Evolutionary conservation across 2,113 vertebrate species (phyloP).

Genomic region (Dicaeum eximium): DNA sequence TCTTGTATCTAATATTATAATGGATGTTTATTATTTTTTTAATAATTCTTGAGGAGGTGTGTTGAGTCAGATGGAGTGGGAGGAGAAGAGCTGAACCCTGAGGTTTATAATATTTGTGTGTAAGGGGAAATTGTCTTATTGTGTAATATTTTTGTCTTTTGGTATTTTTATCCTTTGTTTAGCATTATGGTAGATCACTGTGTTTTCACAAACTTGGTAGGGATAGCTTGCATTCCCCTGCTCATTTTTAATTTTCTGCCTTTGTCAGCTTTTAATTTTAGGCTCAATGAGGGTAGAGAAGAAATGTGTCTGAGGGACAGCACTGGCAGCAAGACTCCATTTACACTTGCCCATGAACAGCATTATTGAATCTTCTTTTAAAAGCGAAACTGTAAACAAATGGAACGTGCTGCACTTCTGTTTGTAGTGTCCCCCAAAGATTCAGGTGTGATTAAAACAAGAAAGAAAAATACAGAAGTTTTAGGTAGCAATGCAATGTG

Average conservation of each 20-base stretch:
- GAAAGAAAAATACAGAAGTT: background rate
- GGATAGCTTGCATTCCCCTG: background rate
- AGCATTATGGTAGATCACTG: background rate
- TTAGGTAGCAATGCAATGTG: background rate
- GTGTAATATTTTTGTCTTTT: background rate
- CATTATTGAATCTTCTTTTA: background rate
- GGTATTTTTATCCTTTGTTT: background rate
- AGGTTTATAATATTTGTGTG: background rate
- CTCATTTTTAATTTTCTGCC: background rate
- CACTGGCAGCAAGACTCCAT: background rate
- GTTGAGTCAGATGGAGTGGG: background rate
- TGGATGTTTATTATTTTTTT: background rate
- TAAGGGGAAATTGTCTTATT: background rate
- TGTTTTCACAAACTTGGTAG: background rate
- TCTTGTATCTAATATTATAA: background rate
- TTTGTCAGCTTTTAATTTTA: background rate
- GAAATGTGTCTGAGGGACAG: background rate
- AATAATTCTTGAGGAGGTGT: background rate
- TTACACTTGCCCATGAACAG: background rate
- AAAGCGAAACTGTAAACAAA: slow-evolving; percentile 7
- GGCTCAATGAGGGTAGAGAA: background rate
- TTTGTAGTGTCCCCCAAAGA: background rate
- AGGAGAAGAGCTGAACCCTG: background rate
- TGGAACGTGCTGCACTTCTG: background rate
- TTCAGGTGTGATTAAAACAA: background rate